These are phyloP conservation scores for Tautogolabrus adspersus DNA, from an alignment of 2,113 vertebrate genomes.

Conservation along the genomic window DNA sequence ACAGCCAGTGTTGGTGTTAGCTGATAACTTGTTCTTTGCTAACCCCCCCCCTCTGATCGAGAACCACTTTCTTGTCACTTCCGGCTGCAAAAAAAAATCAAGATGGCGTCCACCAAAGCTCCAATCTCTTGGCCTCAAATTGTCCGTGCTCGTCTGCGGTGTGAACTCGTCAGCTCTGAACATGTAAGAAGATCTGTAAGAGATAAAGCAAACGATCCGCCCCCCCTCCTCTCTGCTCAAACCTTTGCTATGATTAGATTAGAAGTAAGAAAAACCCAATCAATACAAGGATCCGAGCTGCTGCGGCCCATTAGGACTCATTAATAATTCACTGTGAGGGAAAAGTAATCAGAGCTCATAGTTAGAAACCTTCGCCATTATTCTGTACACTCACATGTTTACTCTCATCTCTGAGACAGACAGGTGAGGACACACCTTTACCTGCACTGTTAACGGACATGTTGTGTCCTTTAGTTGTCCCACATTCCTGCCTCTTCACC, in stretches of 20 bases:
- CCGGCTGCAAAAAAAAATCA: no score
- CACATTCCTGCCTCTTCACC: background rate
- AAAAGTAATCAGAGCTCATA: constrained; percentile 52
- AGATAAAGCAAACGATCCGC: no score
- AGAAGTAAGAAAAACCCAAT: constrained; percentile 68
- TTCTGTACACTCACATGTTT: no score
- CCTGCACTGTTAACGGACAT: background rate
- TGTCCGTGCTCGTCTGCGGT: background rate
- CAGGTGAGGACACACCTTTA: background rate
- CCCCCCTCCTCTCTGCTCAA: background rate
- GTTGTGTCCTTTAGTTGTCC: background rate
- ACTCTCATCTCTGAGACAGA: no score
- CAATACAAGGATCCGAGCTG: constrained; percentile 52
- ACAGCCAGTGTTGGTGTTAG: no score
- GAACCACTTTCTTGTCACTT: no score
- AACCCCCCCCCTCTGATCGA: no score
- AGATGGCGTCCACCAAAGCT: no score
- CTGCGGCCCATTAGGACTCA: constrained; percentile 70
- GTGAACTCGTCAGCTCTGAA: background rate
- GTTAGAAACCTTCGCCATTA: background rate
- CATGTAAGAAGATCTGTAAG: constrained; percentile 4
- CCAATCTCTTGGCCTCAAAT: no score
- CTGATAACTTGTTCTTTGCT: no score
- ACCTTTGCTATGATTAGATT: constrained; percentile 51
- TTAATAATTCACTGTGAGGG: constrained; percentile 76